Base-by-base conservation (phyloP, 1,140 invertebrate species). In the Hylaeus anthracinus region DNA sequence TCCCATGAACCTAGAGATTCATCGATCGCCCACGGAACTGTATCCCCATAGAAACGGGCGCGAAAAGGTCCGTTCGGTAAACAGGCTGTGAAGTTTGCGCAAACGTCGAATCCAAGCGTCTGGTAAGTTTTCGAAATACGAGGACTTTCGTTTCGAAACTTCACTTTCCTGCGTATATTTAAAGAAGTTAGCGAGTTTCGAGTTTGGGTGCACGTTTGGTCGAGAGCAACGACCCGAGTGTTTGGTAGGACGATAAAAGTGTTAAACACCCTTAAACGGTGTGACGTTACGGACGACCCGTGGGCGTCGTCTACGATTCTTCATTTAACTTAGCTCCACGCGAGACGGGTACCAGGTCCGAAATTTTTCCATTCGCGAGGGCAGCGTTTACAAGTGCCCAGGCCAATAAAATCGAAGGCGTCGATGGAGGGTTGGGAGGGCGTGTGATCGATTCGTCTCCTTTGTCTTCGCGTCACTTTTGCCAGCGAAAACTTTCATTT, bases 391-490 rank as follows among this genome's bases (percentile, higher is more conserved):
- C 26, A 26, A 26, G 26, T 26, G 26, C 26, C 26, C 26, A 26
- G 26, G 26, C 26, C 26, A 26, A 26, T 26, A 26, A 26, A 26
- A 26, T 26, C 26, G 26, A 26, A 71, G 66, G 37, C 4, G 56
- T 3, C 45, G 75, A 45, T 45, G 5, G 43, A 45, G 43, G 51
- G 51, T 70, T 70, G 65, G 74, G 70, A 61, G 1, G 14, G 9
- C 10, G 60, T 1, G 60, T 78, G 67, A 78, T 78, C 75, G 75
- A 78, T 63, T 48, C 6, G 67, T 8, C 39, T 39, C 45, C 55
- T 78, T 78, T 78, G 75, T 78, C 75, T 78, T 78, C 48, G 56
- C 39, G 14, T 51, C 39, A 45, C 53, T 69, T 58, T 56, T 69
- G 8, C 41, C 53, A 39, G 45, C 26, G 58, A 72, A 78, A 26